Evolutionary conservation across 2,888 invertebrate genomes (phyloP), one percentile per base, ranked within the genome.

Genomic region (Rhaphigaster nebulosa): DNA sequence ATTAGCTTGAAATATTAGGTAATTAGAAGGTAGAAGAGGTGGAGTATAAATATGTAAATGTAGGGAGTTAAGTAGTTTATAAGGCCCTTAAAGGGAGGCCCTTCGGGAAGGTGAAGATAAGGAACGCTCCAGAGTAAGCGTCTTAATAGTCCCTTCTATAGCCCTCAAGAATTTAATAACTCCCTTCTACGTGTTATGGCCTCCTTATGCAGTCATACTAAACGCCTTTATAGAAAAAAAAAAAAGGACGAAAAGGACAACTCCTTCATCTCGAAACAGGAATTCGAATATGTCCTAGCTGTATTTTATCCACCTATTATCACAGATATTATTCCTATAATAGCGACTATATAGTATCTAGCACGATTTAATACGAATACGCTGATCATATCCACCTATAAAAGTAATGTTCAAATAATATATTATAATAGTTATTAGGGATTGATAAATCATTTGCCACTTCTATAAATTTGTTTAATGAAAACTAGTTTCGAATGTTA

Each of bases 1-100:
- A 50, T 50, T 54, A 54, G 87, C 50, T 29, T 87, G 54, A 87
- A 54, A 87, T 87, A 87, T 87, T 50, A 38, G 38, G 89, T 45
- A 89, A 89, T 89, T 89, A 89, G 10, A 89, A 89, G 89, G 89
- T 65, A 34, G 89, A 60, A 89, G 38, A 89, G 45, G 45, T 38
- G 65, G 89, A 65, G 91, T 91, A 92, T 92, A 92, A 91, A 92
- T 92, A 92, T 92, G 92, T 91, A 92, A 91, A 92, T 92, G 65
- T n/a, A 38, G 87, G 76, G 56, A 52, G 92, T 91, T 92, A 92
- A 92, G 91, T 92, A 91, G 90, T 91, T 91, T 92, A 92, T 92
- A 92, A 92, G 91, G 92, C 90, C 91, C 90, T 89, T 92, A 91
- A 92, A 90, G 90, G 91, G 87, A 29, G 87, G 87, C 26, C 87